Evolutionary conservation across 2,888 invertebrate genomes (phyloP), one percentile per base, ranked within the genome.

Genomic region (Catotricha subobsoleta): DNA sequence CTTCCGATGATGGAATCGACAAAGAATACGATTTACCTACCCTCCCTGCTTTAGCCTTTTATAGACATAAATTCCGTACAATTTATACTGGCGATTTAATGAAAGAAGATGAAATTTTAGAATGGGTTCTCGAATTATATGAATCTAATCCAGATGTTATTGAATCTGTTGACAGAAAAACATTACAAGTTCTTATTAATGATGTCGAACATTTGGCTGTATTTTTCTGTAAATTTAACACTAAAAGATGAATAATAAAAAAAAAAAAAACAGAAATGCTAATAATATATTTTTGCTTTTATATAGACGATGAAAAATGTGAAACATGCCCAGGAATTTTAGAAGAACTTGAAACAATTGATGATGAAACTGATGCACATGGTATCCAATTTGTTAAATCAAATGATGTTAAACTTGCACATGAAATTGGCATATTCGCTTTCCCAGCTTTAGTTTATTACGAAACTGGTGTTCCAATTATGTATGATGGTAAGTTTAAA

Each of bases 321-420:
- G 77, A 80, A 46, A 72, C 77, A n/a, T 91, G 90, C 56, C 73
- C 79, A 28, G 77, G 79, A 48, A 78, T 90, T 50, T 67, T 91
- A 37, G 82, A 86, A 54, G 90, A 90, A 54, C 64, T 91, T 50
- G 91, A 91, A 65, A 84, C 83, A 16, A 88, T 88, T 52, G 88
- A 88, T 55, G 88, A 88, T 56, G 90, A 91, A 52, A 86, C 90
- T 6, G 90, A 90, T 54, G 79, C 87, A 55, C 82, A 87, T 53
- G 88, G 84, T 39, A 90, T 91, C 52, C 87, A 91, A 61, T 90
- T 91, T 62, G 88, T 91, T 28, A 90, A 91, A 58, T 87, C 88
- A 3, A 87, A 83, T 57, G 90, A 91, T 60, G 75, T 82, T 0
- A 84, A 84, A 57, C 63, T 88, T 47, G 90, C 90, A 2, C 80